These are phyloP conservation scores for Athene noctua DNA, from an alignment of 2,113 vertebrate species.

Conservation along the genomic window DNA sequence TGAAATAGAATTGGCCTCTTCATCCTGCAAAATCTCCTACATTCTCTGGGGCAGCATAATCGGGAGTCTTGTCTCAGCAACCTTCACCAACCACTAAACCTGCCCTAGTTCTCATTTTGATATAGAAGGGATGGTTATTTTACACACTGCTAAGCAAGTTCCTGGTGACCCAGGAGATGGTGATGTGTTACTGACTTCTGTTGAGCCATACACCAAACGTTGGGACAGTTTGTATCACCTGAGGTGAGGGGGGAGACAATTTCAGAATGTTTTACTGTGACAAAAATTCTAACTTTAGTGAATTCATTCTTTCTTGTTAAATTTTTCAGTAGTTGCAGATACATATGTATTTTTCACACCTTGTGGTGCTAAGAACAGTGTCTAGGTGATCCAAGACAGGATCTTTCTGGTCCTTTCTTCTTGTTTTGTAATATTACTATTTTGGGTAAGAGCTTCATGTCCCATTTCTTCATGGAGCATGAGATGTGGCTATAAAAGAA, in stretches of 20 bases:
- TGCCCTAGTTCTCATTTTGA: not conserved
- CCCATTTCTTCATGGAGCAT: not conserved
- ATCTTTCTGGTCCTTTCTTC: not conserved
- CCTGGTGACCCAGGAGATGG: not conserved
- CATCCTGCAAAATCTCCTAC: not conserved
- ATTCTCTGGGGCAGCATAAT: not conserved
- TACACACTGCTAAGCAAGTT: not conserved
- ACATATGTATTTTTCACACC: not conserved
- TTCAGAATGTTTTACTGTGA: not conserved
- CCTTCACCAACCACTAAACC: not conserved
- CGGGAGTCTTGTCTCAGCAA: not conserved
- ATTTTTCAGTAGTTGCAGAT: not conserved
- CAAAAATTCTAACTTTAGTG: not conserved
- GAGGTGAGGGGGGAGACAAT: not conserved
- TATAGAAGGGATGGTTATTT: not conserved
- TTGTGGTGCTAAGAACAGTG: not conserved
- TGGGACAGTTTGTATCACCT: not conserved
- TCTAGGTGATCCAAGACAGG: not conserved
- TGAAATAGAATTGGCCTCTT: not conserved
- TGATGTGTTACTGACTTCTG: not conserved
- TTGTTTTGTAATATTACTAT: not conserved
- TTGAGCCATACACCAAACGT: not conserved
- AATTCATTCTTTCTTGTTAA: not conserved
- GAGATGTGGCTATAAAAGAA: not conserved
- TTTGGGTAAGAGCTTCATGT: not conserved